Evolutionary conservation across 2,113 vertebrate genomes (phyloP), one percentile per base, ranked within the genome.

Genomic region (Oryzias javanicus): DNA sequence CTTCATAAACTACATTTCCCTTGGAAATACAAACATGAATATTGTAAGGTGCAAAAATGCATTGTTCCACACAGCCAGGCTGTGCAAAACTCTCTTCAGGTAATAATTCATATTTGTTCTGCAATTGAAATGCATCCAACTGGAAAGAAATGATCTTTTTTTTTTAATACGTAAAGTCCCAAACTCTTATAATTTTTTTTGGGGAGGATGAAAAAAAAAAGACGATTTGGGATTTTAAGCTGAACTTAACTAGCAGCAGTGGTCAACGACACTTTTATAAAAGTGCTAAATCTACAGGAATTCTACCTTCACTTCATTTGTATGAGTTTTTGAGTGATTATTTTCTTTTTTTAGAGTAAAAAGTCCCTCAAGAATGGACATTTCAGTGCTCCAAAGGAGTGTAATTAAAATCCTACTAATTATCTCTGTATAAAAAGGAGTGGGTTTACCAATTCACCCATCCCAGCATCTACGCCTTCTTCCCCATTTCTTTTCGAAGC

Each of bases 1-100:
- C 89, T 89, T 90, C 91, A 92, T 89, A 88, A 92, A 84, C 79
- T 86, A 89, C 89, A 91, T 92, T 91, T 92, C 91, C 91, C 81
- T 91, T 92, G 90, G 91, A 92, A 91, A 92, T 92, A 91, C 87
- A 90, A 89, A 91, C 88, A 89, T 80, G 83, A 86, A 88, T 91
- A 87, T 86, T 83, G 82, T 89, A 87, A 90, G 89, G 90, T 90
- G 87, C 89, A 89, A 87, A 91, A 35, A 87, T 89, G 81, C 89
- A 93, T 92, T 80, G 72, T 88, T 83, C 72, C 66, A 76, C 81
- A 80, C 79, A 82, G 74, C 86, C 79, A 49, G 72, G 76, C 79
- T 77, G 66, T 49, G 64, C 66, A 75, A 67, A 73, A 71, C 67
- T 60, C 18, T 80, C 46, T 73, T 68, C 65, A 51, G 65, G 70